Conservation (phyloP, 1,140 invertebrate species). For the Drosophila biarmipes region DNA sequence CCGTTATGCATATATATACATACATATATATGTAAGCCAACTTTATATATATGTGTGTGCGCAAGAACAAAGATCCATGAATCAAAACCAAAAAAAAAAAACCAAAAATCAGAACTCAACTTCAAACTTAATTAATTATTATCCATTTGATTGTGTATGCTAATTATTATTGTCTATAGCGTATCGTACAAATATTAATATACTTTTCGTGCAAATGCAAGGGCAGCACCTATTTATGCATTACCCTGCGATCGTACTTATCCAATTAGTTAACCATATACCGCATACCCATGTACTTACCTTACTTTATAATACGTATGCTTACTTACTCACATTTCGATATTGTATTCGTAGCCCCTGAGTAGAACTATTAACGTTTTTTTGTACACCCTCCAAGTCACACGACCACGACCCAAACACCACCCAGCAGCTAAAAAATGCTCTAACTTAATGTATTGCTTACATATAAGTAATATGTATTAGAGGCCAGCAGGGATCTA, state of each 20-base stretch:
- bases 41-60: slow-evolving; percentile 36
- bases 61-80: slow-evolving; percentile 17
- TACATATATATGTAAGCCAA: slow-evolving; percentile 46
- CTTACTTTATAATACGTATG: slow-evolving; percentile 48
- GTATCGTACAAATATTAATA: slow-evolving; percentile 37
- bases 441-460: slow-evolving; percentile 11
- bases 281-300: slow-evolving; percentile 44
- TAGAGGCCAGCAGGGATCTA: background rate
- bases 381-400: slow-evolving; percentile 32
- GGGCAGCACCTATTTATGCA: slow-evolving; percentile 23
- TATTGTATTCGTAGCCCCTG: slow-evolving; percentile 47
- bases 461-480: slow-evolving; percentile 12
- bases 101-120: slow-evolving; percentile 27
- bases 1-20: slow-evolving; percentile 48
- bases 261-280: slow-evolving; percentile 48
- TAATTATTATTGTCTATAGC: slow-evolving; percentile 53
- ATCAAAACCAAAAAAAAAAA: slow-evolving; percentile 9
- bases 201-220: slow-evolving; percentile 26
- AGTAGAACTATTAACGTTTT: slow-evolving; percentile 42
- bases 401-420: slow-evolving; percentile 6
- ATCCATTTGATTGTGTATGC: slow-evolving; percentile 55
- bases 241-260: slow-evolving; percentile 30
- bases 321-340: slow-evolving; percentile 48
- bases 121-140: slow-evolving; percentile 48
- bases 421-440: slow-evolving; percentile 22